Base-by-base conservation (phyloP, 2,888 invertebrate genomes). In the Bembecia ichneumoniformis region DNA sequence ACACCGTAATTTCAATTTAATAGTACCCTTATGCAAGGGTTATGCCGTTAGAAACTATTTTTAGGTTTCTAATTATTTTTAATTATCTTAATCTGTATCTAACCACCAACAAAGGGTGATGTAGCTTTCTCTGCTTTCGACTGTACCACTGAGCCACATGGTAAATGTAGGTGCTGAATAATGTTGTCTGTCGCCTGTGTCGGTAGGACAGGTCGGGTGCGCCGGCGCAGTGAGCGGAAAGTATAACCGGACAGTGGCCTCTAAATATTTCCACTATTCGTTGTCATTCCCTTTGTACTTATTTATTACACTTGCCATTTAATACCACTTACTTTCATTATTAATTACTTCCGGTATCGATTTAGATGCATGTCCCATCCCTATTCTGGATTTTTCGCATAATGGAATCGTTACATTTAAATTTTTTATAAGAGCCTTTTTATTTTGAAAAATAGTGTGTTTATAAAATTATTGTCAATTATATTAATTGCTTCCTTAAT, bases 261-360 rank as follows among this genome's bases (percentile, higher is more conserved):
- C 78, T 75, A 82, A 74, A 66, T 62, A 61, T 53, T 54, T 61
- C 66, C 61, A 71, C 74, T 77, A 77, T 73, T 70, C 65, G 68
- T 63, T 66, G 66, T 62, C 59, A 55, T 69, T 68, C 70, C 74
- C 78, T 78, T 75, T 74, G 68, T 67, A 44, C 15, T 44, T 40
- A 40, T 40, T 40, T 40, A 40, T 40, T 40, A 40, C 40, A 40
- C 5, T 11, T n/a, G n/a, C 13, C 13, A 13, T 14, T 11, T 40
- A 40, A 13, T 40, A 14, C 40, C 40, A 40, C 14, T 14, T n/a
- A 40, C 40, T 40, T n/a, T 40, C 3, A 7, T 7, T 28, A 28
- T 7, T 28, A 28, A 28, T 28, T 28, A 28, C 13, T 40, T 40
- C 40, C 40, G 40, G 40, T 40, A 1, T 40, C 40, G 40, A 40